Evolutionary conservation across 2,888 invertebrate species (phyloP).

Genomic region (Eumacrocentrus americanus): DNA sequence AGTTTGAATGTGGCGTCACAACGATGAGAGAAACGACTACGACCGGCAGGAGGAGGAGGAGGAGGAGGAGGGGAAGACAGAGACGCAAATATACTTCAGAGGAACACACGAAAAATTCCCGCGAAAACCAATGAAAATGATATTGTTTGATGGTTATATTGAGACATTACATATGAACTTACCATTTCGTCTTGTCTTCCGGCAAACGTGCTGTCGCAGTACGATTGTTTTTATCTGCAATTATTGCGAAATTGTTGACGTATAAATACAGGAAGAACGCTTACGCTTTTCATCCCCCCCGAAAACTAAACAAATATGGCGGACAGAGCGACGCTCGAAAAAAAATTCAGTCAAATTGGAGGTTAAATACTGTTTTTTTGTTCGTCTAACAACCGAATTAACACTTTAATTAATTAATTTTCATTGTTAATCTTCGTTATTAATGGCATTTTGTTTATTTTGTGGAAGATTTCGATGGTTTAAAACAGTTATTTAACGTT

Average conservation of each 20-base stretch:
- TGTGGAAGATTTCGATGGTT: too few species aligned
- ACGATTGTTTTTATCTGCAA: not conserved
- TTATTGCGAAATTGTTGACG: slow-evolving; percentile 29
- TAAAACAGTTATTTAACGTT: too few species aligned
- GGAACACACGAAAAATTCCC: slow-evolving; percentile 44
- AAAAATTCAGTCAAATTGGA: slow-evolving; percentile 17
- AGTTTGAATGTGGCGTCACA: slow-evolving; percentile 35
- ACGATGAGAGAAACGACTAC: slow-evolving; percentile 39
- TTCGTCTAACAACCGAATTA: not conserved
- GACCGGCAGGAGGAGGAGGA: too few species aligned
- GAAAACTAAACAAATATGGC: slow-evolving; percentile 60
- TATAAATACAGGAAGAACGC: slow-evolving; percentile 33
- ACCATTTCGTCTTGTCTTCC: slow-evolving; percentile 46
- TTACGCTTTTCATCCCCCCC: slow-evolving; percentile 37
- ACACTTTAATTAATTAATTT: too few species aligned
- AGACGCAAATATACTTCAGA: slow-evolving; percentile 34
- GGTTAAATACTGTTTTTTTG: slow-evolving; percentile 9
- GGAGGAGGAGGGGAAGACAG: slow-evolving; percentile 24
- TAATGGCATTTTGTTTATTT: too few species aligned
- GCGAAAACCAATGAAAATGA: slow-evolving; percentile 43
- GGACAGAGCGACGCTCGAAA: slow-evolving; percentile 37
- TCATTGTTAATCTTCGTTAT: too few species aligned
- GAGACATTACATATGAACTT: slow-evolving; percentile 33
- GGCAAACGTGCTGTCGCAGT: slow-evolving; percentile 5
- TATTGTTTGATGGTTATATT: not conserved